phyloP scores from a whole-genome alignment of 2,888 invertebrate genomes.

The Volucella zonaria region DNA sequence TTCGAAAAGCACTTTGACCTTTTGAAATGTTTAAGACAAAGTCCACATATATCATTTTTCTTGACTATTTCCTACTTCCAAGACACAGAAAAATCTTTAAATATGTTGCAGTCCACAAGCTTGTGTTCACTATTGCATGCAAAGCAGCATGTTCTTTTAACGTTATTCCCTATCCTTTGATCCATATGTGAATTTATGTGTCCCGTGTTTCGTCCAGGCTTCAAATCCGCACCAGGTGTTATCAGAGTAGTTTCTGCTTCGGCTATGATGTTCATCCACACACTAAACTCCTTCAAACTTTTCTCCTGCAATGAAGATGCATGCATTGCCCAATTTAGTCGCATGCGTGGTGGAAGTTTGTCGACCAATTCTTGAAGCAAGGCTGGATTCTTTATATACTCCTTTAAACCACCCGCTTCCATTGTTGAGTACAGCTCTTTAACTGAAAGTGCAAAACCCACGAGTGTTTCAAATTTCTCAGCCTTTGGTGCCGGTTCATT shows the following conservation, averaged over 20 bases:
- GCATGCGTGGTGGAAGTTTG: too few species aligned
- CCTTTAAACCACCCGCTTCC: constrained; percentile 6
- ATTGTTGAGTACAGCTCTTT: constrained; percentile 2
- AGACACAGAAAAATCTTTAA: not conserved
- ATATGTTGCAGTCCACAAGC: not conserved
- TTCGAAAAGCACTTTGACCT: constrained; percentile 8
- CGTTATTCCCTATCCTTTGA: not conserved
- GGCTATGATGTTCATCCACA: too few species aligned
- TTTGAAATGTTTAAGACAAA: constrained; percentile 6
- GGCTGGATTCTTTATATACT: not conserved
- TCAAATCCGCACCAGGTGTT: not conserved
- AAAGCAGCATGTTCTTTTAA: constrained; percentile 3
- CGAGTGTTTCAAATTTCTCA: not conserved
- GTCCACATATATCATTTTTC: constrained; percentile 1
- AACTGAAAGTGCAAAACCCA: constrained; percentile 3
- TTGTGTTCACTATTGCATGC: constrained; percentile 5
- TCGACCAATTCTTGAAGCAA: too few species aligned
- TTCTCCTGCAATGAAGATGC: too few species aligned
- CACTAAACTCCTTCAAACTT: too few species aligned
- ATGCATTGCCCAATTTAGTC: too few species aligned
- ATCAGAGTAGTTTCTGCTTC: too few species aligned
- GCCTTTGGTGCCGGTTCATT: constrained; percentile 11
- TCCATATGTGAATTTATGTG: constrained; percentile 3
- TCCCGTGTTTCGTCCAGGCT: constrained; percentile 8
- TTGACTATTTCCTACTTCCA: constrained; percentile 2